Conservation (phyloP, 2,888 invertebrate species). For the Epiblema foenella region DNA sequence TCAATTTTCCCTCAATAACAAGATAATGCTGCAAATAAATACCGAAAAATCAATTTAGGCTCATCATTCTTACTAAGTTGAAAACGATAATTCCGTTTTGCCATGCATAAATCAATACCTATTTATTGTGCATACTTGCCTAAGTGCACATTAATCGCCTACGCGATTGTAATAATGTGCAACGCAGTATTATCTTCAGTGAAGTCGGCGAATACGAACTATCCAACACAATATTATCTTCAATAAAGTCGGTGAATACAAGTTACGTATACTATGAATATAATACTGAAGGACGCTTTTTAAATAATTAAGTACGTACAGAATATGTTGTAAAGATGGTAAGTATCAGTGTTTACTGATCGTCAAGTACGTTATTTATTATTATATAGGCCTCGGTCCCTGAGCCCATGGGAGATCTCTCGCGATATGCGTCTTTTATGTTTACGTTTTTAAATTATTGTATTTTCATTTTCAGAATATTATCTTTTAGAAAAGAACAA, state of each 20-base stretch:
- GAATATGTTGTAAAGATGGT: slow-evolving; percentile 8
- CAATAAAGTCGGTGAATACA: too few relatives aligned
- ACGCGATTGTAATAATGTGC: too few relatives aligned
- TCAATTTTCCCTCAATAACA: background rate
- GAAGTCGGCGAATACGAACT: slow-evolving; percentile 13
- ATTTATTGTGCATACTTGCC: too few relatives aligned
- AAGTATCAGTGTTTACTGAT: background rate
- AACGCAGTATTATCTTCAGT: slow-evolving; percentile 6
- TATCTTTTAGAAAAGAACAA: too few relatives aligned
- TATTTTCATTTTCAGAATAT: too few relatives aligned
- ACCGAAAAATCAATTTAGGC: too few relatives aligned
- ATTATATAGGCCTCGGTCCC: background rate
- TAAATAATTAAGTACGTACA: slow-evolving; percentile 4
- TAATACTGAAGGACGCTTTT: slow-evolving; percentile 14
- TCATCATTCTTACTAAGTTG: too few relatives aligned
- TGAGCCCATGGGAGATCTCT: background rate
- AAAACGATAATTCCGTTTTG: too few relatives aligned
- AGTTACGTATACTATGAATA: background rate
- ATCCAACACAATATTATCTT: background rate
- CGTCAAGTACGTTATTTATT: slow-evolving; percentile 18
- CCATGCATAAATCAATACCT: too few relatives aligned
- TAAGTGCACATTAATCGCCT: too few relatives aligned
- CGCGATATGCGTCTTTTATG: background rate
- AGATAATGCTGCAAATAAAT: background rate
- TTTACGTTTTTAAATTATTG: too few relatives aligned